phyloP scores from a whole-genome alignment of 2,797 vertebrate species.

The Rachycentron canadum region DNA sequence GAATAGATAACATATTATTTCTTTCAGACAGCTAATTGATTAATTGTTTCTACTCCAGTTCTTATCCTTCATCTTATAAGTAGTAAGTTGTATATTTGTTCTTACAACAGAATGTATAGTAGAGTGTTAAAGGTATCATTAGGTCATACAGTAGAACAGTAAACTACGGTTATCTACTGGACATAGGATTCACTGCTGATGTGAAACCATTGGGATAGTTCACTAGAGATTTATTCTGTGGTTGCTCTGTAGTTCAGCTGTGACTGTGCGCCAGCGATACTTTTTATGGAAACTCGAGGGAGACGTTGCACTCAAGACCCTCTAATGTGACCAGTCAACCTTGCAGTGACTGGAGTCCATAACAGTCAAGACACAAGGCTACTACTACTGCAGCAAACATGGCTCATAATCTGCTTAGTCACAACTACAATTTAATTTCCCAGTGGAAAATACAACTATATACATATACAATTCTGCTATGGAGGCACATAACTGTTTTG shows the following conservation, averaged over 20 bases:
- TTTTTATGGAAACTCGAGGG: conserved; percentile 8
- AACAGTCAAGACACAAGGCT: background rate
- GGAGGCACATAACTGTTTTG: background rate
- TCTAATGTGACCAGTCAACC: conserved; percentile 14
- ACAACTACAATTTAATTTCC: background rate
- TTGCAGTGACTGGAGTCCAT: conserved; percentile 1
- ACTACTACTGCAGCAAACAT: background rate
- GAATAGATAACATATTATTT: background rate
- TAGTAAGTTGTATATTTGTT: background rate
- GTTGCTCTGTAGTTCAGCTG: conserved; percentile 13
- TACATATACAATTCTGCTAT: background rate
- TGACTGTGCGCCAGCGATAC: conserved; percentile 16
- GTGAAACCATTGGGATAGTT: conserved; percentile 25
- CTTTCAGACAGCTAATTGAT: background rate
- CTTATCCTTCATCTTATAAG: background rate
- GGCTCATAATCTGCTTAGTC: conserved; percentile 1
- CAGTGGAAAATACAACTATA: background rate
- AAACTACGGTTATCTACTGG: conserved; percentile 34
- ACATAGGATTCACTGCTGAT: conserved; percentile 31
- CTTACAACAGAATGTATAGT: no score
- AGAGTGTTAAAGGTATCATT: conserved; percentile 21
- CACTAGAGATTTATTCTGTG: conserved; percentile 16
- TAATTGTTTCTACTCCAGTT: no score
- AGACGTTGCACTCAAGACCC: conserved; percentile 8
- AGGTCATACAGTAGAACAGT: conserved; percentile 37